Conservation (phyloP, 1,140 invertebrate genomes). For the Meloidogyne exigua region DNA sequence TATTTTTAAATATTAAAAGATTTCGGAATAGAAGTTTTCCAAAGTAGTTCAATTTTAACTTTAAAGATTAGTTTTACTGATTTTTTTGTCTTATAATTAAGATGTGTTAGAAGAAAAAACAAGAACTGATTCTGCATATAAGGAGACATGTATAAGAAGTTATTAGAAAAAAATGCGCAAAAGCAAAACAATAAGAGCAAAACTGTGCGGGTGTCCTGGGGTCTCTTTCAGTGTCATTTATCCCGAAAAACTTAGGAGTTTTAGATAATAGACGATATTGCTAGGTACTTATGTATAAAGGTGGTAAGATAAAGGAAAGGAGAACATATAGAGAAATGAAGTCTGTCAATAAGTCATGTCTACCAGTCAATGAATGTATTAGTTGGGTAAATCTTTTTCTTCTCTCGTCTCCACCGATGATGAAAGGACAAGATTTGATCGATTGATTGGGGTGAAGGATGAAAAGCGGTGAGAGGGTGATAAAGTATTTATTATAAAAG, state of each 20-base stretch:
- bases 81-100: no score
- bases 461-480: background rate
- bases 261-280: background rate
- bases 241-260: background rate
- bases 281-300: background rate
- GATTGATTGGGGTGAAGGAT: background rate
- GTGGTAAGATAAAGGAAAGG: background rate
- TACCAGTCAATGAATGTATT: background rate
- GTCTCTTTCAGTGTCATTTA: background rate
- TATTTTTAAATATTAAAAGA: no score
- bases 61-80: no score
- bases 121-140: background rate
- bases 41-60: no score
- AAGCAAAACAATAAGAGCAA: background rate
- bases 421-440: conserved; percentile 4
- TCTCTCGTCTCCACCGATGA: background rate
- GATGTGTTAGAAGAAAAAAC: background rate
- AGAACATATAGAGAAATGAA: background rate
- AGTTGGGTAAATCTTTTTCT: background rate
- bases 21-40: no score
- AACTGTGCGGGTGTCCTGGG: background rate
- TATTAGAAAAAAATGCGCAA: background rate
- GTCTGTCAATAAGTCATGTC: background rate
- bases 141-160: background rate
- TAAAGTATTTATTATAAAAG: background rate